These are phyloP conservation scores for Isaurus tuberculatus DNA, from an alignment of 92 coral and sea anemone genomes.

Conservation along the genomic window DNA sequence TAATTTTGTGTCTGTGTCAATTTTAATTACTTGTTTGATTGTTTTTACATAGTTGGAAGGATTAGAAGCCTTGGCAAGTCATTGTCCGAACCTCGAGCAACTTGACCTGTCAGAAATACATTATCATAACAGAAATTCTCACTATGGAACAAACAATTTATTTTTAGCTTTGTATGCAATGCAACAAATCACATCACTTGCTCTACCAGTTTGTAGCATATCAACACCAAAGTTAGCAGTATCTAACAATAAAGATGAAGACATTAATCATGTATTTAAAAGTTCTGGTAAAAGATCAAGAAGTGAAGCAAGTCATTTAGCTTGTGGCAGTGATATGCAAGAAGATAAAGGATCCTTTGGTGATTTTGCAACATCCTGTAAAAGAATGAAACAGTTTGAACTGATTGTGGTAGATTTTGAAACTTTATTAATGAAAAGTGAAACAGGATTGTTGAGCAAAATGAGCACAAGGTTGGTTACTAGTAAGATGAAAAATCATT, in stretches of 20 bases:
- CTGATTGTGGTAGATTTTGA: background rate
- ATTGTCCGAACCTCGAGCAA: conserved; percentile 19
- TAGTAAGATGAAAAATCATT: too few relatives aligned
- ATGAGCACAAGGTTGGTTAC: too few relatives aligned
- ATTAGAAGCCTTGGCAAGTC: conserved; percentile 4
- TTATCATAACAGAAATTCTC: conserved; percentile 1
- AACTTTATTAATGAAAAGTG: background rate
- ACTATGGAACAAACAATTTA: background rate
- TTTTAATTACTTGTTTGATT: background rate
- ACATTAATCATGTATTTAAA: background rate
- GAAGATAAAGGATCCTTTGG: background rate
- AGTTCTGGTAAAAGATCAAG: background rate
- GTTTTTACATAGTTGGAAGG: background rate
- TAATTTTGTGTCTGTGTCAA: too few relatives aligned
- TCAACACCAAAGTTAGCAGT: background rate
- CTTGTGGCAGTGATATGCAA: background rate
- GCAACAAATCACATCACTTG: conserved; percentile 10
- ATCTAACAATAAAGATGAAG: background rate
- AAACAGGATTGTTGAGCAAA: too few relatives aligned
- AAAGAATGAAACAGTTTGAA: conserved; percentile 33
- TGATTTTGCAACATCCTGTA: conserved; percentile 4
- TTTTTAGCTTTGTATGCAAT: conserved; percentile 4
- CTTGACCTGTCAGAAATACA: conserved; percentile 25
- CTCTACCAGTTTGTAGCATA: conserved; percentile 1
- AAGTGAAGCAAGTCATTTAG: background rate